Conservation (phyloP, 2,113 vertebrate genomes). For the Calidris pygmaea region DNA sequence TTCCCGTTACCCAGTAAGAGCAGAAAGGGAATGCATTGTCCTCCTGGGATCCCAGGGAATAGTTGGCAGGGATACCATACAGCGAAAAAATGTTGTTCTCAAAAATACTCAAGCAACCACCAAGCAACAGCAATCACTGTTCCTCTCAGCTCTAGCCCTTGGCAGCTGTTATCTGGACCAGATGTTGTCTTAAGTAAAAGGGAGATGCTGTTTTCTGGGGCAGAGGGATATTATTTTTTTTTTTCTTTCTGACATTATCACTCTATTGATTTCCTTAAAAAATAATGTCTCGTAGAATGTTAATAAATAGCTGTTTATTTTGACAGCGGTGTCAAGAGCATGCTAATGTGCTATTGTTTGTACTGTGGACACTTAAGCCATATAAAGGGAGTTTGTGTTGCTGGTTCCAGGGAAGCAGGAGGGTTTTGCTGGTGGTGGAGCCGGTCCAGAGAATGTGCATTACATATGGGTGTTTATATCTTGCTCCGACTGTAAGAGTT, state of each 20-base stretch:
- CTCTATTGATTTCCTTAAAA: conserved; percentile 37
- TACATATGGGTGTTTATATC: conserved; percentile 56
- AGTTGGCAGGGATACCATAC: conserved; percentile 30
- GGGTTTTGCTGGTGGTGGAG: conserved; percentile 38
- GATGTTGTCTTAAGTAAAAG: conserved; percentile 70
- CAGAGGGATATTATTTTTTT: conserved; percentile 52
- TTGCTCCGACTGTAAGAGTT: conserved; percentile 23
- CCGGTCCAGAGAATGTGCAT: conserved; percentile 53
- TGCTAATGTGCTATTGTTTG: conserved; percentile 70
- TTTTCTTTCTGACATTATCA: conserved; percentile 58
- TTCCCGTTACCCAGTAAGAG: background rate
- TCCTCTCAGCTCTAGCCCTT: conserved; percentile 4
- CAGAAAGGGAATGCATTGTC: conserved; percentile 36
- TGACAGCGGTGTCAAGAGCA: conserved; percentile 59
- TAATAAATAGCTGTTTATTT: conserved; percentile 74
- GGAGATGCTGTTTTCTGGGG: conserved; percentile 69
- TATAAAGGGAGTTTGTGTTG: conserved; percentile 28
- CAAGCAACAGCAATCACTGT: background rate
- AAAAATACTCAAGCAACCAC: conserved; percentile 3
- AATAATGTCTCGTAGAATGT: conserved; percentile 59
- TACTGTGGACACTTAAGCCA: background rate
- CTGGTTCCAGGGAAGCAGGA: conserved; percentile 46
- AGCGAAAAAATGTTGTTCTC: background rate
- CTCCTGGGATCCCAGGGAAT: conserved; percentile 53
- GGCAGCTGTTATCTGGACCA: conserved; percentile 69